phyloP scores from a whole-genome alignment of 1,140 invertebrate genomes.

The Lysiphlebus fabarum region DNA sequence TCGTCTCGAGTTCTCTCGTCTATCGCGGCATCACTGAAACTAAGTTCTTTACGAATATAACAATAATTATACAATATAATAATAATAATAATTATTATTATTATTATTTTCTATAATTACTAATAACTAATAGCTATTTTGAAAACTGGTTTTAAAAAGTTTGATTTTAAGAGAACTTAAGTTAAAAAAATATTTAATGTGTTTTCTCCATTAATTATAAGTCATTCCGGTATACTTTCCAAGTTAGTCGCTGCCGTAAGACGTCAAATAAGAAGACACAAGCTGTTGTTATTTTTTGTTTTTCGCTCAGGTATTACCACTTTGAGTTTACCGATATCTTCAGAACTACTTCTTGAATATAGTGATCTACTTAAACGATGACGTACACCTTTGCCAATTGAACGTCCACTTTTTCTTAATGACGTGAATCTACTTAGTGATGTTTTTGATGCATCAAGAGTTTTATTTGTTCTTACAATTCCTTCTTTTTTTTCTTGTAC shows the following conservation, averaged over 20 bases:
- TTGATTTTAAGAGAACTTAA: no score
- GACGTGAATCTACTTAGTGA: slow-evolving; percentile 57
- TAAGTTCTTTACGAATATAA: no score
- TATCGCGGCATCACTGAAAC: no score
- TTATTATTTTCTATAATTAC: no score
- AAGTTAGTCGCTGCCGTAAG: slow-evolving; percentile 46
- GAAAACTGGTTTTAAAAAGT: no score
- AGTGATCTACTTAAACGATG: slow-evolving; percentile 54
- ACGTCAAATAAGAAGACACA: slow-evolving; percentile 54
- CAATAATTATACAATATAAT: no score
- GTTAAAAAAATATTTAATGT: no score
- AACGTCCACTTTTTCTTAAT: slow-evolving; percentile 54
- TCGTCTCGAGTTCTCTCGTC: no score
- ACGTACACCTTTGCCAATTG: slow-evolving; percentile 47
- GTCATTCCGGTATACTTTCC: slow-evolving; percentile 53
- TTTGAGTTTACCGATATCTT: slow-evolving; percentile 49
- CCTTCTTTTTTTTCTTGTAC: slow-evolving; percentile 48
- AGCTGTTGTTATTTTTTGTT: slow-evolving; percentile 46
- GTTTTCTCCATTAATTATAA: background rate
- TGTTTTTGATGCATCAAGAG: slow-evolving; percentile 48
- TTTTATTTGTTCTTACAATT: slow-evolving; percentile 27
- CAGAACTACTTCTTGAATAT: slow-evolving; percentile 54
- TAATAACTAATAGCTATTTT: no score
- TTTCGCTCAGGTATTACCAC: slow-evolving; percentile 45
- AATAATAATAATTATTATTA: no score